These are phyloP conservation scores for Cynodonichthys magdalenae DNA, from an alignment of 2,797 vertebrate genomes.

Conservation along the genomic window DNA sequence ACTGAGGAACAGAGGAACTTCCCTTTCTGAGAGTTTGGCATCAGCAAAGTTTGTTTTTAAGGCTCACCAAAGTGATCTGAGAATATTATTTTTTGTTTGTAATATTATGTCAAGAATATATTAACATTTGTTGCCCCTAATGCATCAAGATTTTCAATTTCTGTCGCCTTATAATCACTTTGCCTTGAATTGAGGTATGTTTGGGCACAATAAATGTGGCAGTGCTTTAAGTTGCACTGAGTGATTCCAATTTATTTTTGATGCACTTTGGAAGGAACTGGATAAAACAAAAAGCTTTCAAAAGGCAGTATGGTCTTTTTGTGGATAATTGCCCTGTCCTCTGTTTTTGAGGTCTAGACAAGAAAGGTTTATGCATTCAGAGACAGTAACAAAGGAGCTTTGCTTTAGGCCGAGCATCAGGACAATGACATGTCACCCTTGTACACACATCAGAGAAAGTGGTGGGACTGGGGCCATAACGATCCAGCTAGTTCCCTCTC, in stretches of 20 bases:
- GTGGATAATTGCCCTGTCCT: slow-evolving; percentile 67
- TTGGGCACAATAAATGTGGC: slow-evolving; percentile 15
- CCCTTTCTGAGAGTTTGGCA: slow-evolving; percentile 57
- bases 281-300: slow-evolving; percentile 22
- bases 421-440: slow-evolving; percentile 74
- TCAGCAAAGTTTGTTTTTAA: slow-evolving; percentile 73
- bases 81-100: slow-evolving; percentile 41
- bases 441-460: slow-evolving; percentile 75
- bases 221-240: not conserved
- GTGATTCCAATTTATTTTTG: slow-evolving; percentile 2
- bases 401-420: slow-evolving; percentile 68
- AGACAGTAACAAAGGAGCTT: slow-evolving; percentile 63
- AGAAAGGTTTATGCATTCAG: slow-evolving; percentile 68
- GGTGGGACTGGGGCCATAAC: slow-evolving; percentile 66
- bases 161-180: slow-evolving; percentile 11
- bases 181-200: not conserved
- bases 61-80: slow-evolving; percentile 63
- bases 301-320: slow-evolving; percentile 39
- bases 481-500: slow-evolving; percentile 67
- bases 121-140: slow-evolving; percentile 46
- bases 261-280: slow-evolving; percentile 18
- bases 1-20: slow-evolving; percentile 59
- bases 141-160: slow-evolving; percentile 26
- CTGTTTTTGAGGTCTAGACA: slow-evolving; percentile 68
- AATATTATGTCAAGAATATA: slow-evolving; percentile 50